Evolutionary conservation across 2,888 invertebrate genomes (phyloP).

Genomic region (Graphium colonna): DNA sequence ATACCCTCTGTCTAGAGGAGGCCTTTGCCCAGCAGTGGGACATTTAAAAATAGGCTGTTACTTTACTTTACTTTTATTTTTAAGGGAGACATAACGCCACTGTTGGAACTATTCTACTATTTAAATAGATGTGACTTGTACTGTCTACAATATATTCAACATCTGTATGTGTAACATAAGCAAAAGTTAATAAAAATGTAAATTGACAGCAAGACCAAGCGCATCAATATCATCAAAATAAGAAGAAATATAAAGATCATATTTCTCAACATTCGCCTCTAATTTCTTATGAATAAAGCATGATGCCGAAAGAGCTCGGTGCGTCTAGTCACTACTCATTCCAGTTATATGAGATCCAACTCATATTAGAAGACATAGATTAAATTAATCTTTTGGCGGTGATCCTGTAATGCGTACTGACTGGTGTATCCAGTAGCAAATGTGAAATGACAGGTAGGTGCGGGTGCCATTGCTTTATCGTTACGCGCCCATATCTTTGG

Average conservation of each 20-base stretch:
- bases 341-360: conserved; percentile 8
- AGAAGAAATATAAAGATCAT: background rate
- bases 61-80: too few species aligned
- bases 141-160: too few species aligned
- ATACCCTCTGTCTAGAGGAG: too few species aligned
- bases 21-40: too few species aligned
- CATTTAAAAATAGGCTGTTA: too few species aligned
- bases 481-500: background rate
- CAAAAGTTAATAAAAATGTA: background rate
- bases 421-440: conserved; percentile 18
- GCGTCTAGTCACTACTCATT: conserved; percentile 2
- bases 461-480: background rate
- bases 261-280: conserved; percentile 2
- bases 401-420: conserved; percentile 19
- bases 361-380: conserved; percentile 18
- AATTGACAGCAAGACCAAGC: background rate
- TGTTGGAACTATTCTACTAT: too few species aligned
- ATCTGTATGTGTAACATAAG: too few species aligned
- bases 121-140: too few species aligned
- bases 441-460: conserved; percentile 18
- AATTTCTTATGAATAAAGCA: conserved; percentile 20
- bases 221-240: background rate
- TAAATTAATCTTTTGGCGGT: conserved; percentile 22
- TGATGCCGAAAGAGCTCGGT: conserved; percentile 3
- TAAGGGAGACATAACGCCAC: too few species aligned